Base-by-base conservation (phyloP, 1,140 invertebrate genomes). In the Chionoecetes opilio region DNA sequence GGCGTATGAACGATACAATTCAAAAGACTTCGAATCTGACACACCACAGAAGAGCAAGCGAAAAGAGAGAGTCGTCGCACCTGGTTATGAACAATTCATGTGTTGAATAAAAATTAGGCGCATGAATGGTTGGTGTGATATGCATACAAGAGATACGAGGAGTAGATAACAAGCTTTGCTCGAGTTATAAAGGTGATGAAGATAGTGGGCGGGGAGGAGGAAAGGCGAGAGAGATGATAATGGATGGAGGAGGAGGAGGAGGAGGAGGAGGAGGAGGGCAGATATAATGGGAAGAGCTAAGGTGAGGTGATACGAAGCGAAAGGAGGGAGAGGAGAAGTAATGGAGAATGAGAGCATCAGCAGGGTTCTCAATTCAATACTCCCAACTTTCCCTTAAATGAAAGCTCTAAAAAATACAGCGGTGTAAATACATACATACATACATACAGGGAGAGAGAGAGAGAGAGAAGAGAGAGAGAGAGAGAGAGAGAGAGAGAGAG, bases 81-180 rank as follows among this genome's bases (percentile, higher is more conserved):
- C 11, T 53, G 46, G 46, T 53, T 1, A 17, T 53, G 46, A 75
- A 75, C n/a, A 75, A 75, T 75, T 75, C n/a, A 26, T 17, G 63
- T 75, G 63, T 75, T 75, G 21, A 26, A 75, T 75, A 75, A 75
- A 75, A 75, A 75, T 75, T 75, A 75, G 63, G 63, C 63, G 63
- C 63, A 26, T 75, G 89, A 91, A 32, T 26, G 31, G 89, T 3
- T 31, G 46, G 32, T 34, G 89, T 38, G 29, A 53, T 6, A 91
- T 53, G 37, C 37, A 41, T 3, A 63, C 35, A 46, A 91, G 37
- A 26, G 92, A 93, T 86, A 87, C 32, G 38, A 53, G 31, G n/a
- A 17, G 8, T 6, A 32, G 92, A 93, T 92, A 92, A 92, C 53
- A 92, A 92, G 63, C 82, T 92, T 92, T 35, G 34, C 53, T 26